Conservation (phyloP, 2,113 vertebrate species). For the Brachirus orientalis region DNA sequence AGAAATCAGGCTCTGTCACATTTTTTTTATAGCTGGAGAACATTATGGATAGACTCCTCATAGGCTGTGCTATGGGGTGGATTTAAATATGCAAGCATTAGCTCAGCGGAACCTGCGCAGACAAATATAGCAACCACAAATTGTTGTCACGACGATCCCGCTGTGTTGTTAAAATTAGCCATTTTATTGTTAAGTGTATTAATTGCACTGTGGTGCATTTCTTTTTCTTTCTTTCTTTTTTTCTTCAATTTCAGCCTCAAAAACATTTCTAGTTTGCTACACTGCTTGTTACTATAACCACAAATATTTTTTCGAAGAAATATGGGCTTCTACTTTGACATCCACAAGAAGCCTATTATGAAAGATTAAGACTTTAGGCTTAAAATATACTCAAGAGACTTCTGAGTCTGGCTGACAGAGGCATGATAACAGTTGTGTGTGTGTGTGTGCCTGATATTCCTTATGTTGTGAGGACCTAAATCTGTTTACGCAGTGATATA, state of each 20-base stretch:
- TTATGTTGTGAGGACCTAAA: too few relatives aligned
- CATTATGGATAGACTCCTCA: background rate
- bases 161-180: conserved; percentile 15
- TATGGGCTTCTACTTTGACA: conserved; percentile 27
- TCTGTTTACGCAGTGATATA: too few relatives aligned
- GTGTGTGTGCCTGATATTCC: conserved; percentile 1
- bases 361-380: conserved; percentile 65
- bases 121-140: conserved; percentile 5
- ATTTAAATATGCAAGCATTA: conserved; percentile 5
- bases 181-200: conserved; percentile 18
- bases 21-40: conserved; percentile 39
- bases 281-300: conserved; percentile 42
- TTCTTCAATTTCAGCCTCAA: conserved; percentile 12
- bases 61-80: conserved; percentile 12
- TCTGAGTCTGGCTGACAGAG: conserved; percentile 41
- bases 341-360: conserved; percentile 61
- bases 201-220: background rate
- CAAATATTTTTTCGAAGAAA: conserved; percentile 38
- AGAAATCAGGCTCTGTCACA: conserved; percentile 14
- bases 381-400: conserved; percentile 65
- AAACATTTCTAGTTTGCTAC: conserved; percentile 44
- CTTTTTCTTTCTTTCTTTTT: conserved; percentile 6
- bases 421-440: conserved; percentile 50
- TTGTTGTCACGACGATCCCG: conserved; percentile 16
- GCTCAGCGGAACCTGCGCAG: conserved; percentile 12